These are phyloP conservation scores for Ceyx erithaca DNA, from an alignment of 2,797 vertebrate genomes.

Conservation along the genomic window DNA sequence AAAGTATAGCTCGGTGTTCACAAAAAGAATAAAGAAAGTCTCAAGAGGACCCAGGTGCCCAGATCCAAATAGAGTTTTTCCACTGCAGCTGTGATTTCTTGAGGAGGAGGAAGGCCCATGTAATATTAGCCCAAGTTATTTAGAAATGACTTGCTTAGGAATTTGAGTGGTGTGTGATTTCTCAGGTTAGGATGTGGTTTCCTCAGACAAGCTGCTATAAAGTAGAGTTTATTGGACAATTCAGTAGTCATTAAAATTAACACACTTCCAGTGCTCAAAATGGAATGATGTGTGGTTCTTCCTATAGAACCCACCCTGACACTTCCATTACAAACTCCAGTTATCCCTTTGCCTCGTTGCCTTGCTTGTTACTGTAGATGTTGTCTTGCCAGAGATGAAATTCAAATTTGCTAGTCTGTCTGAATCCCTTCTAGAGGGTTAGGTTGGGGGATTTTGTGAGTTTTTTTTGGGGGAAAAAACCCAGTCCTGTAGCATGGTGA, in stretches of 20 bases:
- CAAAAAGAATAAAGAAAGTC: not conserved
- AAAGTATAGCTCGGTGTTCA: fast-evolving
- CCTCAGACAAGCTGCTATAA: not conserved
- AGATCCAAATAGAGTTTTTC: not conserved
- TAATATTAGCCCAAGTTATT: not conserved
- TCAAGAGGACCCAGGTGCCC: not conserved
- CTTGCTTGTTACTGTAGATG: not conserved
- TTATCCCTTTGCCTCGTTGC: not conserved
- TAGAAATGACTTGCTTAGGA: not conserved
- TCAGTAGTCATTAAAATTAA: not conserved
- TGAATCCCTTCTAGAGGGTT: not conserved
- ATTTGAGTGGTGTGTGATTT: not conserved
- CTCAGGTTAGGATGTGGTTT: not conserved
- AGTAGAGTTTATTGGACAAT: not conserved
- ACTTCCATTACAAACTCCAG: not conserved
- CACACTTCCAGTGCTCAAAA: not conserved
- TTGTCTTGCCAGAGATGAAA: not conserved
- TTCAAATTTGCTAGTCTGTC: not conserved
- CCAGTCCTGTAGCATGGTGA: not conserved
- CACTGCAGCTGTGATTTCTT: not conserved
- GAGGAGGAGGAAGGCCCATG: not conserved
- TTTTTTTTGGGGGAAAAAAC: not conserved
- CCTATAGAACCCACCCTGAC: not conserved
- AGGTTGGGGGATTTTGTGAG: not conserved
- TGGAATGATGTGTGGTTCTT: not conserved